These are phyloP conservation scores for Mythimna lalbum DNA, from an alignment of 2,888 invertebrate species.

Conservation along the genomic window DNA sequence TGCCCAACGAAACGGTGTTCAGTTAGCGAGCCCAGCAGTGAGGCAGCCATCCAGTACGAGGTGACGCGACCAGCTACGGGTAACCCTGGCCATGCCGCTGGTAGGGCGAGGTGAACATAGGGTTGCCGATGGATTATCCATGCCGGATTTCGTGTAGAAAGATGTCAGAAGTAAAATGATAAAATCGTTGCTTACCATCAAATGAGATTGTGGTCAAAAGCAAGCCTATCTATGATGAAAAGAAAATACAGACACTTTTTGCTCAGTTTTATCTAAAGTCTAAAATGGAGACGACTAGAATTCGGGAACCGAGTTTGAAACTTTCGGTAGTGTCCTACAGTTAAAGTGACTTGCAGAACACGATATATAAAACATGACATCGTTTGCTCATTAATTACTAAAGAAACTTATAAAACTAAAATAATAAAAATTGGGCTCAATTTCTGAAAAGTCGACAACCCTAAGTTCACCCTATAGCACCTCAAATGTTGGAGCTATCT, in stretches of 20 bases:
- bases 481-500: slow-evolving; percentile 1
- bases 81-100: not conserved
- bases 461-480: slow-evolving; percentile 10
- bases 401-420: not conserved
- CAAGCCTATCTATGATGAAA: not conserved
- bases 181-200: not conserved
- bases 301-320: not conserved
- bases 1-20: slow-evolving; percentile 83
- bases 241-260: not conserved
- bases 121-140: slow-evolving; percentile 13
- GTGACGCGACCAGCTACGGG: slow-evolving; percentile 7
- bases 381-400: slow-evolving; percentile 22
- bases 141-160: not conserved
- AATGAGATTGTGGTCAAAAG: not conserved
- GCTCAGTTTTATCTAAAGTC: slow-evolving; percentile 12
- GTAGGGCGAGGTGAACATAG: slow-evolving; percentile 13
- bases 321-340: not conserved
- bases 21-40: slow-evolving; percentile 77
- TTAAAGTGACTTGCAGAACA: not conserved
- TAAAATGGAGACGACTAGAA: not conserved
- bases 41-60: not conserved
- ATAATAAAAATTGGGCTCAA: not conserved
- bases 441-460: slow-evolving; percentile 21
- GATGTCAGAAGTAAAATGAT: not conserved
- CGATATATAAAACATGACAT: not conserved